Base-by-base conservation (phyloP, 2,113 vertebrate species). In the Nicator chloris region DNA sequence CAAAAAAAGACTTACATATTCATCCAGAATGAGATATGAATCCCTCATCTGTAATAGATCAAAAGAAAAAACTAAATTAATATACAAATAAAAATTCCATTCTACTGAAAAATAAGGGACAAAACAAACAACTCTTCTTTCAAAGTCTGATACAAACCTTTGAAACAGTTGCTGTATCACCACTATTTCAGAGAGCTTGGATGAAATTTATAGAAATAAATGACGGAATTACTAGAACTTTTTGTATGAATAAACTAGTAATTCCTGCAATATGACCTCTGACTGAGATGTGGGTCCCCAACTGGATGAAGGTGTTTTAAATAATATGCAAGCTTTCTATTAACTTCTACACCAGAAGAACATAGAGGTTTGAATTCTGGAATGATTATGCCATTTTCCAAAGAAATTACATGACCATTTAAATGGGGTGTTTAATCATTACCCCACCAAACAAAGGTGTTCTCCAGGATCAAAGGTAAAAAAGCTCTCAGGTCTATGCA, bases 11-110 rank as follows among this genome's bases (percentile, higher is more conserved):
- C 99, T 99, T 98, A 99, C 99, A 26, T 99, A 99, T 98, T 99
- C 99, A 98, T 99, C 99, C 96, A 99, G 97, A 97, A 99, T 99
- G 71, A 99, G 98, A 88, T 99, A 99, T 37, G 99, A 99, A 93
- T 99, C 99, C 95, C 98, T 99, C 99, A 99, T 99, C 99, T 99
- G 97, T 80, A 96, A 97, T 84, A 73, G 71, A 26, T 77, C 37
- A 71, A 44, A 93, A 95, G 78, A 47, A 82, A 93, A 37, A 65
- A 1, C 2, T 23, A 47, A 71, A 56, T 82, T 94, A 82, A 51
- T 83, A 57, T 31, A 49, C 19, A 88, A 76, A 93, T 6, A 11
- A 71, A 84, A 92, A 95, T 59, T 73, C 10, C 5, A 53, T 78
- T 88, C 16, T 68, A 15, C 3, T 45, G 16, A 90, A 90, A 87